Evolutionary conservation across 2,888 invertebrate genomes (phyloP).

Genomic region (Tyria jacobaeae): DNA sequence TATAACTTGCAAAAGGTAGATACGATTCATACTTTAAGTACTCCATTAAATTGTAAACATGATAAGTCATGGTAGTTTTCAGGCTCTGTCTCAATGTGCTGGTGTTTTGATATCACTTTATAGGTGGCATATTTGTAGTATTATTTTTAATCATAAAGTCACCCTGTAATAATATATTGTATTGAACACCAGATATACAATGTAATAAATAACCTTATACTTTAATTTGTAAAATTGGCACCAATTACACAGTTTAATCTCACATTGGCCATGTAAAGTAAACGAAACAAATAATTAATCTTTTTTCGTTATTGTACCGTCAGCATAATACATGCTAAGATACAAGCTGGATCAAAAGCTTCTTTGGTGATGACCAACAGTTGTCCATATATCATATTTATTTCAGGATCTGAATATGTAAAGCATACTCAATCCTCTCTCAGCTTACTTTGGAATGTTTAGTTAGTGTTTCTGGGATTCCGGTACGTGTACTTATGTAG

Average conservation of each 20-base stretch:
- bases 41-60: not conserved
- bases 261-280: not conserved
- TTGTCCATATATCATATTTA: slow-evolving; percentile 22
- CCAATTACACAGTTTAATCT: no score
- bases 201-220: no score
- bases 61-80: not conserved
- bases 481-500: slow-evolving; percentile 46
- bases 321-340: slow-evolving; percentile 25
- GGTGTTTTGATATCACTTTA: not conserved
- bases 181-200: no score
- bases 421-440: slow-evolving; percentile 29
- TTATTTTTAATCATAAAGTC: not conserved
- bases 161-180: no score
- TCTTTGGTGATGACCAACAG: slow-evolving; percentile 16
- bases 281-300: not conserved
- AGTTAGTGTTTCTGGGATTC: slow-evolving; percentile 52
- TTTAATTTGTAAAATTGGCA: no score
- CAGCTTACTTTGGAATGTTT: slow-evolving; percentile 43
- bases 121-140: not conserved
- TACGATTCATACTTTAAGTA: not conserved
- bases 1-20: not conserved
- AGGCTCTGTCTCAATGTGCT: not conserved
- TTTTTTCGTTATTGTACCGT: slow-evolving; percentile 26
- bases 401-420: slow-evolving; percentile 27
- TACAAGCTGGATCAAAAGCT: slow-evolving; percentile 1